Base-by-base conservation (phyloP, 2,797 vertebrate genomes). In the Gastrophryne carolinensis region DNA sequence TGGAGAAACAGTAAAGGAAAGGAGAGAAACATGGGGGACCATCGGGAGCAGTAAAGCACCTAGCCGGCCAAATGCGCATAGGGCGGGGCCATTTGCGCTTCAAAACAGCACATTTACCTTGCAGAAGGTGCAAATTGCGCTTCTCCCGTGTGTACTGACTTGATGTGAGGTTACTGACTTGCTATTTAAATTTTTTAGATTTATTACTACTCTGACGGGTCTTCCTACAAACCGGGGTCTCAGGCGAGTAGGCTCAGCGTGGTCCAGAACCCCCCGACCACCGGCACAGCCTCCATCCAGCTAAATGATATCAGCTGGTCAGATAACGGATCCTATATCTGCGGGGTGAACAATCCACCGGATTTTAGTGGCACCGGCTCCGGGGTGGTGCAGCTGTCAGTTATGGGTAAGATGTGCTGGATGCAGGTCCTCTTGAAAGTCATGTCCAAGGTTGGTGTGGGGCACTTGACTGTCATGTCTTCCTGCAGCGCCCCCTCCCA, bases 311-410 rank as follows among this genome's bases (percentile, higher is more conserved):
- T 87, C 2, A 69, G 19, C 1, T 37, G 85, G 5, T 88, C 86
- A 0, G 89, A 92, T 34, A 84, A 86, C 0, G 91, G 89, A 32
- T 83, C 84, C 27, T 92, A 91, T 67, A 72, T 87, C 65, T 92
- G 90, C 52, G 83, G 88, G 0, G 82, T 92, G 54, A 91, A 90
- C 52, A 90, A 91, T 72, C 89, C 90, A 0, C 86, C 84, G 0
- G 87, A 92, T 69, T 91, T 91, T 81, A 75, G 82, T 26, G 86
- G 84, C 57, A 88, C 86, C 1, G 83, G 87, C 2, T 67, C 82
- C 52, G 89, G 89, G 49, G 17, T 85, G 15, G 80, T 91, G 66
- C 86, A 88, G 77, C 77, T 92, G 11, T 87, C 83, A 1, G 90
- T 91, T 30, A 80, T 90, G 34, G 82, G 90, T 92, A 85, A 80